Evolutionary conservation across 2,797 vertebrate species (phyloP).

Genomic region (Lepilemur septentrionalis): DNA sequence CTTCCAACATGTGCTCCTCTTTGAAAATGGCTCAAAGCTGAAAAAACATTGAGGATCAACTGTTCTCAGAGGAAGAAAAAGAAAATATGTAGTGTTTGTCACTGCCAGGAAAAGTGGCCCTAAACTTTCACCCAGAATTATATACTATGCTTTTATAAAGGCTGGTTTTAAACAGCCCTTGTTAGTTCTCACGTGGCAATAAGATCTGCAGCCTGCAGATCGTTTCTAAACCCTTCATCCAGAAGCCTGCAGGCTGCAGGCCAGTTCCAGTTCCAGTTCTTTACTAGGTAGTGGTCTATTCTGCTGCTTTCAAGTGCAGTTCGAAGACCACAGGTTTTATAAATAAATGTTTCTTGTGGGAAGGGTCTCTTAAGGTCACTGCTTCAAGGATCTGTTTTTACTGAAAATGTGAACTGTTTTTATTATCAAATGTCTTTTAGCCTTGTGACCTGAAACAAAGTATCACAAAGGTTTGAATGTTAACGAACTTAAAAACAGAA

Average conservation of each 20-base stretch:
- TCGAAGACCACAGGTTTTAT: not conserved
- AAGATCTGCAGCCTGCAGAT: not conserved
- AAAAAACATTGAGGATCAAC: constrained; percentile 1
- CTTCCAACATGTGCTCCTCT: not conserved
- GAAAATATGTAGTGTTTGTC: not conserved
- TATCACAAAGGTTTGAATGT: constrained; percentile 40
- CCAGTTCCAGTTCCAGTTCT: not conserved
- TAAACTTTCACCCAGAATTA: not conserved
- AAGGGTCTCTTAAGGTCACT: constrained; percentile 28
- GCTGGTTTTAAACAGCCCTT: not conserved
- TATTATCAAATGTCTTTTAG: constrained; percentile 66
- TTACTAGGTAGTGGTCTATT: not conserved
- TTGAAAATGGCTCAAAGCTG: constrained; percentile 16
- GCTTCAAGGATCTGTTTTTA: constrained; percentile 42
- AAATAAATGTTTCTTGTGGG: constrained; percentile 21
- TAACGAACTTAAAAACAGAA: constrained; percentile 34
- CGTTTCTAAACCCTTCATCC: not conserved
- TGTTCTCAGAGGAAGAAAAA: constrained; percentile 21
- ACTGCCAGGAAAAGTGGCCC: not conserved
- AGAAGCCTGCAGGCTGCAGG: not conserved
- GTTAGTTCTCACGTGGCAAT: not conserved
- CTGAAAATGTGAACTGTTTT: constrained; percentile 56
- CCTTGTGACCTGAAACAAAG: constrained; percentile 67
- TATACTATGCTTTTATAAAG: not conserved
- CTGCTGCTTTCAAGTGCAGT: not conserved